Percentiles rank a stretch among this genome's conserved stretches.
phyloP scores from a whole-genome alignment of 2,888 invertebrate genomes.

The Hermaeophaga mercurialis region DNA sequence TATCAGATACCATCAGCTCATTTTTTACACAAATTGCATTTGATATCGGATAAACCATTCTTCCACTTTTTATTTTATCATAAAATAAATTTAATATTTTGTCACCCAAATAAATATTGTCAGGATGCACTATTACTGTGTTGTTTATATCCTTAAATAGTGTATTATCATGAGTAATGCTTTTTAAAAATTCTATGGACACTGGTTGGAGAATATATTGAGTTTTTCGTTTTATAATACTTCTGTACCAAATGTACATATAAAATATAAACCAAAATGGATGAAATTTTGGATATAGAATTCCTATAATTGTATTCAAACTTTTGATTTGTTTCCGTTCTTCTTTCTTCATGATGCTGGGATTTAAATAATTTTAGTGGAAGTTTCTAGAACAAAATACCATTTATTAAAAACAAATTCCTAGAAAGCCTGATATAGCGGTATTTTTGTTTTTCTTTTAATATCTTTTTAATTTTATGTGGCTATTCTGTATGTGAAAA shows the following conservation, averaged over 20 bases:
- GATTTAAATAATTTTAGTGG: too few species aligned
- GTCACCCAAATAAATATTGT: slow-evolving; percentile 40
- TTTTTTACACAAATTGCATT: slow-evolving; percentile 23
- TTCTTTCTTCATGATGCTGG: slow-evolving; percentile 2
- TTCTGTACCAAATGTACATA: slow-evolving; percentile 50
- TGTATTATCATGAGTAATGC: slow-evolving; percentile 31
- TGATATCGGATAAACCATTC: slow-evolving; percentile 37
- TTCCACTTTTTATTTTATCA: slow-evolving; percentile 25
- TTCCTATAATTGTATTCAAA: slow-evolving; percentile 32
- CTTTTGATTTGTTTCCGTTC: background rate
- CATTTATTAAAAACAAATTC: too few species aligned
- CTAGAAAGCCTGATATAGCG: too few species aligned
- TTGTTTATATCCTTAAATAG: slow-evolving; percentile 46
- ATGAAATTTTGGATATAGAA: slow-evolving; percentile 44
- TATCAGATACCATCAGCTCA: slow-evolving; percentile 34
- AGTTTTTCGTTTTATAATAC: slow-evolving; percentile 42
- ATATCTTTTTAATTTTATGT: too few species aligned
- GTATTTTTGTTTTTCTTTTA: too few species aligned
- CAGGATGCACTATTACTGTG: slow-evolving; percentile 42
- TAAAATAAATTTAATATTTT: slow-evolving; percentile 35
- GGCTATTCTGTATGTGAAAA: too few species aligned
- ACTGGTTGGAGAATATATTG: slow-evolving; percentile 41
- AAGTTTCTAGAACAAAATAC: too few species aligned
- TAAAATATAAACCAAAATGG: slow-evolving; percentile 49
- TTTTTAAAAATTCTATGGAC: slow-evolving; percentile 39